Evolutionary conservation across 2,113 vertebrate species (phyloP).

Genomic region (Halichoerus grypus): DNA sequence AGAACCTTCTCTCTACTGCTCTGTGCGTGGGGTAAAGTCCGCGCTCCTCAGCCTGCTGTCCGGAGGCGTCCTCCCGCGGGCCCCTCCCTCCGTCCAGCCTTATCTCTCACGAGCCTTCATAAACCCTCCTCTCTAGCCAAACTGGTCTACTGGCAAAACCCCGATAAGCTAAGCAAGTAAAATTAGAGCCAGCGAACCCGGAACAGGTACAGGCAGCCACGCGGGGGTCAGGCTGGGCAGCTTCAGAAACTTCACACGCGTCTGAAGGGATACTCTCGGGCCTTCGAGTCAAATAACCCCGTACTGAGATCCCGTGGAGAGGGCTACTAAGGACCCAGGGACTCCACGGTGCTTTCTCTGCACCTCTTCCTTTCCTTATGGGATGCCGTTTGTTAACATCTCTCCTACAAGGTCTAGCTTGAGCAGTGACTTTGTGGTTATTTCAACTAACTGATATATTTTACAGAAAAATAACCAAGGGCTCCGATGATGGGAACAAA

Average conservation of each 20-base stretch:
- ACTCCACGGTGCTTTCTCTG: rapidly evolving
- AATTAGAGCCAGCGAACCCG: background rate
- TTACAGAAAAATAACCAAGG: background rate
- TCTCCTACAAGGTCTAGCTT: background rate
- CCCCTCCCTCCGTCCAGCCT: background rate
- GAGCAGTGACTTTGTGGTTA: slow-evolving; percentile 6
- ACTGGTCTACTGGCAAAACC: slow-evolving; percentile 31
- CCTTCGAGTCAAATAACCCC: background rate
- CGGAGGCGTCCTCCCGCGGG: background rate
- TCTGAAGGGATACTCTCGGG: rapidly evolving
- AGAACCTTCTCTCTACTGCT: background rate
- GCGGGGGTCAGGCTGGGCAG: background rate
- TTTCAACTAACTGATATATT: background rate
- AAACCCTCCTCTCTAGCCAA: background rate
- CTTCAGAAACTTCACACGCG: background rate
- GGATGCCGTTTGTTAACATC: background rate
- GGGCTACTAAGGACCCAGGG: no score
- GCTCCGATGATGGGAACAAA: background rate
- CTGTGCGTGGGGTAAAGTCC: background rate
- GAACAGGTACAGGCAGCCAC: background rate
- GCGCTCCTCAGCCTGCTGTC: background rate
- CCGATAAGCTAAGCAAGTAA: slow-evolving; percentile 72
- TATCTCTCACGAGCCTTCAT: background rate
- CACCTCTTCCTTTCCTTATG: background rate
- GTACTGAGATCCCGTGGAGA: rapidly evolving